Percentiles rank a stretch among this genome's conserved stretches.
Conservation (phyloP, 2,797 vertebrate genomes). For the Coccyzus lansbergi region DNA sequence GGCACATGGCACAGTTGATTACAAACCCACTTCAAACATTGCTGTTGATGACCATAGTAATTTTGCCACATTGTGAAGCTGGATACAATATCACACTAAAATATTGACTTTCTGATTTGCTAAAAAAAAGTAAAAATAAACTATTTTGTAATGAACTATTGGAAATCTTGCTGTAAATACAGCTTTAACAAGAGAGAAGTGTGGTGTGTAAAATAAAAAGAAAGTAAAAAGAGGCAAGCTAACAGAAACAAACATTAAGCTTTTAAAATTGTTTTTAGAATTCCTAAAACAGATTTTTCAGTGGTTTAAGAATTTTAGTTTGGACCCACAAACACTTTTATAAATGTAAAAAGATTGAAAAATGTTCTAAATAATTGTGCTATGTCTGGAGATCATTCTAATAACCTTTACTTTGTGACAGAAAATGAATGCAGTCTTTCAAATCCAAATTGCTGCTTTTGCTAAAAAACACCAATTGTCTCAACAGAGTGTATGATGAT, state of each 20-base stretch:
- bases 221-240: neutral
- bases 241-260: neutral
- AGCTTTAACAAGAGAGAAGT: neutral
- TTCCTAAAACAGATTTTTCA: neutral
- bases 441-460: neutral
- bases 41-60: constrained; percentile 28
- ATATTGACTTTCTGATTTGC: neutral
- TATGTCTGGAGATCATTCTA: neutral
- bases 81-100: neutral
- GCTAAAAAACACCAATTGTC: constrained; percentile 48
- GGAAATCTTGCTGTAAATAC: neutral
- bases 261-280: neutral
- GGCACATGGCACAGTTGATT: constrained; percentile 75
- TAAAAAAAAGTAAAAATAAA: neutral
- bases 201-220: neutral
- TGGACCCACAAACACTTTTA: neutral
- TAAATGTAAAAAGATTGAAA: neutral
- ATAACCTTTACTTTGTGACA: neutral
- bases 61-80: neutral
- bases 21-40: constrained; percentile 60
- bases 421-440: neutral
- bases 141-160: neutral
- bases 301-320: constrained; percentile 13
- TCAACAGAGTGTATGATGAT: constrained; percentile 85
- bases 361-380: neutral